A percentile compares a stretch with the other conserved stretches of the same genome.
phyloP scores from a whole-genome alignment of 2,888 invertebrate species.

The Eumacrocentrus americanus region DNA sequence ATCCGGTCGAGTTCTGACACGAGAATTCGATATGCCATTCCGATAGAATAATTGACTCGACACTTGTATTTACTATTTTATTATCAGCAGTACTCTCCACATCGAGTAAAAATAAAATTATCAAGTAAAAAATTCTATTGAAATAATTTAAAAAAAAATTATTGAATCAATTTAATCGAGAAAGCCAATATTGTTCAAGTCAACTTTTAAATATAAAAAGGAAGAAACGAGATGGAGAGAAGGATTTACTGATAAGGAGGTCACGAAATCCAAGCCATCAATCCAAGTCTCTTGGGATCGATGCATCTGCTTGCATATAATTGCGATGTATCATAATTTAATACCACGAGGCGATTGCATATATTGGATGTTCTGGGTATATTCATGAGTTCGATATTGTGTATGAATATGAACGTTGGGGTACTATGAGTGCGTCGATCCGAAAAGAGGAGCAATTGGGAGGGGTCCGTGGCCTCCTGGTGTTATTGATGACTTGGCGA shows the following conservation, averaged over 20 bases:
- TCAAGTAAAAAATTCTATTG: too few species aligned
- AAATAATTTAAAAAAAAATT: too few species aligned
- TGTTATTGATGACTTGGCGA: slow-evolving; percentile 49
- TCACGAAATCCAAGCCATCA: background rate
- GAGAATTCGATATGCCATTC: background rate
- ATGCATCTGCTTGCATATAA: slow-evolving; percentile 7
- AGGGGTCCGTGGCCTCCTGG: slow-evolving; percentile 40
- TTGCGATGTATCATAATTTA: slow-evolving; percentile 16
- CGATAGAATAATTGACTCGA: background rate
- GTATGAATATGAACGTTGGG: slow-evolving; percentile 35
- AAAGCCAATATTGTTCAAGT: too few species aligned
- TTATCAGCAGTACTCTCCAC: too few species aligned
- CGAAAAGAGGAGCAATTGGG: slow-evolving; percentile 42
- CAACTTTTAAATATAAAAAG: too few species aligned
- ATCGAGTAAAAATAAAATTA: too few species aligned
- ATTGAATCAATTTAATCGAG: background rate
- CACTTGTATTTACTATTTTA: background rate
- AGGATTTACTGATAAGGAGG: background rate
- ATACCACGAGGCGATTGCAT: background rate
- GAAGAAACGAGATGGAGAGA: background rate
- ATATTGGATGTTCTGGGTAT: background rate
- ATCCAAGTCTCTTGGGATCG: background rate
- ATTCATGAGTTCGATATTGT: slow-evolving; percentile 1
- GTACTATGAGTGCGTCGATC: slow-evolving; percentile 13
- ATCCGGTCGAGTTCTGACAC: background rate